phyloP scores from a whole-genome alignment of 2,113 vertebrate genomes.

The Mungos mungo region DNA sequence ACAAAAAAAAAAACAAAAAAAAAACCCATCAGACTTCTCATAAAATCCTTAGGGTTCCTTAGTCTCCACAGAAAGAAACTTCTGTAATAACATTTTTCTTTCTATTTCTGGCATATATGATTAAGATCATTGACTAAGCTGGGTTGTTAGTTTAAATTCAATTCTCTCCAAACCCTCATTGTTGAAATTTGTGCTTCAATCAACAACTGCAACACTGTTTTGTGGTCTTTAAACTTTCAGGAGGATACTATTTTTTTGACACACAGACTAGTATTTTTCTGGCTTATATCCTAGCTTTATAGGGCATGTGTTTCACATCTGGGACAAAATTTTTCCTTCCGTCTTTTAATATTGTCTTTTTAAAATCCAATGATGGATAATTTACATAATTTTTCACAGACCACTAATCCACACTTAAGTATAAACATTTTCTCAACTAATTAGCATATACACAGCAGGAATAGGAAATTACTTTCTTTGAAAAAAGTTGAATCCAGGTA shows the following conservation, averaged over 20 bases:
- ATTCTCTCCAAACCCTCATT: neutral
- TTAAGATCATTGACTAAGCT: constrained; percentile 38
- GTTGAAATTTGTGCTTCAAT: constrained; percentile 46
- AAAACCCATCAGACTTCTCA: constrained; percentile 28
- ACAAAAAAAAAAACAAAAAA: neutral
- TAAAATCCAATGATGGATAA: constrained; percentile 33
- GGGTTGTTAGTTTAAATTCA: constrained; percentile 47
- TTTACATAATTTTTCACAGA: constrained; percentile 35
- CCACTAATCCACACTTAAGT: constrained; percentile 20
- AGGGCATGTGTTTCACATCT: constrained; percentile 17
- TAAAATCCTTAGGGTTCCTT: constrained; percentile 50
- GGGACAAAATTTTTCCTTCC: neutral
- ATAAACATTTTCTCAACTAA: constrained; percentile 41
- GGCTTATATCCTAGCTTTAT: constrained; percentile 31
- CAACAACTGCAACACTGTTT: neutral
- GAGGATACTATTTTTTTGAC: constrained; percentile 31
- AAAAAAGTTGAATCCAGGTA: neutral
- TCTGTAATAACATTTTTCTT: constrained; percentile 40
- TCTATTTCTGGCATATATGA: neutral
- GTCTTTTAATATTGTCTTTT: constrained; percentile 15
- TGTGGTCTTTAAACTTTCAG: constrained; percentile 57
- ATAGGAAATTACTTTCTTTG: neutral
- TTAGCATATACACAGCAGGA: neutral
- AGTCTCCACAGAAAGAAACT: constrained; percentile 50
- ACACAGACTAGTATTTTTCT: constrained; percentile 40